Conservation (phyloP, 1,140 invertebrate genomes). For the Penaeus indicus region DNA sequence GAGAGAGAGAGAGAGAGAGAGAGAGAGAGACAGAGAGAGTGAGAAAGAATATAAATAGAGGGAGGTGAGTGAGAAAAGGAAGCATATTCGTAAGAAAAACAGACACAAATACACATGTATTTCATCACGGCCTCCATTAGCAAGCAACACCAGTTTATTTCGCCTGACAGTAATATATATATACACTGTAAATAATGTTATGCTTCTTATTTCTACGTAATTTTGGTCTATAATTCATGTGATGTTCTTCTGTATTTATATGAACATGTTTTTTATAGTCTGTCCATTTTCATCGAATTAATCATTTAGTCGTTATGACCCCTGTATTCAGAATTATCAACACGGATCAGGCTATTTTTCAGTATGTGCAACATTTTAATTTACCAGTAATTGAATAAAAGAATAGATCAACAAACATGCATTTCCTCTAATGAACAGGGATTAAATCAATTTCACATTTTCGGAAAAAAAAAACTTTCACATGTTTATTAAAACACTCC, state of each 20-base stretch:
- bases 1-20: not conserved
- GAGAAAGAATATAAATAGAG: not conserved
- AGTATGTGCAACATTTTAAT: too few species aligned
- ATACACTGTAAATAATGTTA: slow-evolving; percentile 13
- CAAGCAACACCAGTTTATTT: slow-evolving; percentile 12
- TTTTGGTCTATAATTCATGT: not conserved
- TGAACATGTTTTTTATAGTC: too few species aligned
- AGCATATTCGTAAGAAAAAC: not conserved
- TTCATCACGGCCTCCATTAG: not conserved
- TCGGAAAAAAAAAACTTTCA: not conserved
- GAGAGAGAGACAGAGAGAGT: not conserved
- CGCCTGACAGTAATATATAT: slow-evolving; percentile 16
- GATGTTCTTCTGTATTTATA: too few species aligned
- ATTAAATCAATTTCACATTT: not conserved
- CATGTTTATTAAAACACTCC: slow-evolving; percentile 24
- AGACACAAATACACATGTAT: too few species aligned
- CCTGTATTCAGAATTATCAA: too few species aligned
- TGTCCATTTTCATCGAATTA: too few species aligned
- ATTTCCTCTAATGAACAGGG: not conserved
- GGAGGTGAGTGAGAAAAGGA: not conserved
- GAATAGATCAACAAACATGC: not conserved
- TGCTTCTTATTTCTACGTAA: not conserved
- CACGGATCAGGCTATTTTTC: too few species aligned
- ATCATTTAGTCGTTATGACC: too few species aligned
- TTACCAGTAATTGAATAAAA: too few species aligned